Evolutionary conservation across 2,888 invertebrate species (phyloP), one percentile per base, ranked within the genome.

Genomic region (Torymus tubicola): DNA sequence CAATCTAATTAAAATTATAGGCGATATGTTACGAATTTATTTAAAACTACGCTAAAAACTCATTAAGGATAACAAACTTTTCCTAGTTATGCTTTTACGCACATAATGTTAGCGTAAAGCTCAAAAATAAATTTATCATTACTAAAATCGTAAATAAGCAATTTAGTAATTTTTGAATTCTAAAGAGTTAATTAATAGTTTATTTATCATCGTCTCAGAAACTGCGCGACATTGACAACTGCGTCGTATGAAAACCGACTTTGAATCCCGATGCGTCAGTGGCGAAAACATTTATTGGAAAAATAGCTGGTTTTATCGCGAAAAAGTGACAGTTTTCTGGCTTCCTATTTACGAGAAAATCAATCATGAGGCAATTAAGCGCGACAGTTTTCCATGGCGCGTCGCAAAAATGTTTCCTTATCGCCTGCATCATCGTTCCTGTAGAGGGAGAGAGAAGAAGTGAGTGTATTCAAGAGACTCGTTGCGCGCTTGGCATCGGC

Each of bases 291-390:
- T n/a, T 16, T 16, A 12, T 10, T 21, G 16, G 4, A 3, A 64
- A 76, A 80, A 76, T 60, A 52, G 58, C 10, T 10, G 3, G 1
- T 14, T 60, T 77, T 81, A 81, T 81, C 77, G 65, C 21, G n/a
- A 16, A 80, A 70, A 67, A 71, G 52, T 12, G 55, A 69, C 42
- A 72, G 77, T 82, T 83, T 83, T 83, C 81, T 78, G 58, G 60
- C 73, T 74, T 82, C 79, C 81, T 84, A 82, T 83, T 84, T 84
- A 84, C 82, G 60, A 77, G 80, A 81, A 83, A 84, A 84, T 84
- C 84, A 84, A 84, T 84, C 82, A 71, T 72, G 64, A 53, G 68
- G 81, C 82, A 81, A 84, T 84, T 80, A 83, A 83, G 79, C 70
- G 12, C 21, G 55, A 65, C 53, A 24, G 70, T 64, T 71, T 73